These are phyloP conservation scores for Pelmatolapia mariae DNA, from an alignment of 2,113 vertebrate species.

Conservation along the genomic window DNA sequence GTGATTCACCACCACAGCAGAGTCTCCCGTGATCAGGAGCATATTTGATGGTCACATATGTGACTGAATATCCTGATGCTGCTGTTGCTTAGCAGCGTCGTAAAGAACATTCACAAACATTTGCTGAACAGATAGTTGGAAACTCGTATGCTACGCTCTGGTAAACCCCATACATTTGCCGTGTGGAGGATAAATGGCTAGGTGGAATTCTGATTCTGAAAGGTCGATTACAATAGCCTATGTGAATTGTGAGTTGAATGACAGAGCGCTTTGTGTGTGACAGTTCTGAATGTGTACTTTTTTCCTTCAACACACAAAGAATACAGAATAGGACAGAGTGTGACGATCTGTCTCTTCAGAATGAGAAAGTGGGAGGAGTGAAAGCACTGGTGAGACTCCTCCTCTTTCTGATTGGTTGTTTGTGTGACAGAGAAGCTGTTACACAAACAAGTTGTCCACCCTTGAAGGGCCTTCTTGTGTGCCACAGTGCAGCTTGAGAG, in stretches of 20 bases:
- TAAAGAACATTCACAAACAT: too few species aligned
- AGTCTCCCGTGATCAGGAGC: accelerated
- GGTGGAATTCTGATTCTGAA: too few species aligned
- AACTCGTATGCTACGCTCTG: too few species aligned
- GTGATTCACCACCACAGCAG: not conserved
- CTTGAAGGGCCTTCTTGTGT: not conserved
- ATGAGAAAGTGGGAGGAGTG: not conserved
- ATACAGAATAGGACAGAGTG: not conserved
- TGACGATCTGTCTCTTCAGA: not conserved
- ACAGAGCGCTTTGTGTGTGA: not conserved
- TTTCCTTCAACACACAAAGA: not conserved
- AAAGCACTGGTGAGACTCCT: not conserved
- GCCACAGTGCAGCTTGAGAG: not conserved
- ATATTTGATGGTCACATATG: accelerated
- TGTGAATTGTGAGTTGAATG: not conserved
- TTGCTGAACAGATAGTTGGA: too few species aligned
- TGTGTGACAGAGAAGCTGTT: not conserved
- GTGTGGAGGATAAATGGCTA: too few species aligned
- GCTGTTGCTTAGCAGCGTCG: too few species aligned
- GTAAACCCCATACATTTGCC: too few species aligned
- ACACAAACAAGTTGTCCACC: not conserved
- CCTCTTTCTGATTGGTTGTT: not conserved
- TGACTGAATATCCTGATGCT: not conserved
- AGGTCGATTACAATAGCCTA: not conserved
- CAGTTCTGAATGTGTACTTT: not conserved